Base-by-base conservation (phyloP, 1,140 invertebrate species). In the Cecropterus lyciades region DNA sequence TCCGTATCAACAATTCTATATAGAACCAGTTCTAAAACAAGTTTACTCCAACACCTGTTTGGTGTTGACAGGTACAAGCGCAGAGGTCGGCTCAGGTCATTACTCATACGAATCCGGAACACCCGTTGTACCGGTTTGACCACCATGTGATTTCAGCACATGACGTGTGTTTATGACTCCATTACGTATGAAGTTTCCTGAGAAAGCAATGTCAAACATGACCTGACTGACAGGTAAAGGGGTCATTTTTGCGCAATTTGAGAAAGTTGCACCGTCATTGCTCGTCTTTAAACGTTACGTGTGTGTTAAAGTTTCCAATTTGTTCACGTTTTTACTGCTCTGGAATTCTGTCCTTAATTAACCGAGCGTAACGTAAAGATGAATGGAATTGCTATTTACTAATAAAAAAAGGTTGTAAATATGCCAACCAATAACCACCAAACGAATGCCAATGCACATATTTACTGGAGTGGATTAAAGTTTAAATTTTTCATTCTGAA, bases 61-160 rank as follows among this genome's bases (percentile, higher is more conserved):
- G 55, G 24, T 59, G 67, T 65, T 73, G 69, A 67, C 69, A 67
- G 65, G 63, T 65, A 46, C 60, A 51, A 72, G 64, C 69, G 65
- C 65, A 67, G 63, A 79, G 84, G 74, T 85, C 81, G 71, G 53
- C 62, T 71, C 81, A 83, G 87, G 80, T 85, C 83, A 75, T 86
- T 86, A 78, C 79, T 83, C 76, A 80, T 74, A 80, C 70, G 76
- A 67, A 66, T 75, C 71, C 66, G 66, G 76, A 78, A 74, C 71
- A 59, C 68, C 62, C 75, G 57, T 62, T 59, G 56, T 69, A 79
- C 85, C 79, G 85, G 87, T 87, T 83, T 69, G 73, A 77, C 81
- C 62, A 70, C 79, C 82, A 89, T 82, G 76, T 86, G 82, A 77
- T 79, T n/a, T n/a, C n/a, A n/a, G n/a, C 69, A 72, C 68, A 69